phyloP scores from a whole-genome alignment of 2,797 vertebrate genomes.

The Dendrocincla fuliginosa region DNA sequence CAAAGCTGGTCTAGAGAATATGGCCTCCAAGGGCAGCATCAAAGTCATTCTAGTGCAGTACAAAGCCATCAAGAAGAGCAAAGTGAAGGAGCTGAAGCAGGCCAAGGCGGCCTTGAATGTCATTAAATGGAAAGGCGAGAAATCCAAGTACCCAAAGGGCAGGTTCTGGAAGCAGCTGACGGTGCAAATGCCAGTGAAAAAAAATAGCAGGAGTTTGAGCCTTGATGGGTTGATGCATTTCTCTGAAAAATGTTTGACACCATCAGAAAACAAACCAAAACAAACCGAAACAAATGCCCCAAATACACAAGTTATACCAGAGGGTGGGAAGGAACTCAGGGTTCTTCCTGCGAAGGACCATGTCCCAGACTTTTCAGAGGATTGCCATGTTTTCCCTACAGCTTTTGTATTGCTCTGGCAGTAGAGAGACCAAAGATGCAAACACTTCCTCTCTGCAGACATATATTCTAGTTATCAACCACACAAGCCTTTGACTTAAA shows the following conservation, averaged over 20 bases:
- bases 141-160: constrained; percentile 85
- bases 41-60: constrained; percentile 93
- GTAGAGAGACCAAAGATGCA: background rate
- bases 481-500: background rate
- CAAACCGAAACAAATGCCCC: background rate
- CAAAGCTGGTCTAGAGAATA: constrained; percentile 90
- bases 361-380: background rate
- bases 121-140: constrained; percentile 92
- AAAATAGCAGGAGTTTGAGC: constrained; percentile 38
- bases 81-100: constrained; percentile 88
- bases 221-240: constrained; percentile 36
- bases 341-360: background rate
- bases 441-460: background rate
- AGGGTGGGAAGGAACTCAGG: background rate
- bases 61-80: constrained; percentile 82
- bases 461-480: background rate
- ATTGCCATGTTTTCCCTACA: background rate
- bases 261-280: background rate
- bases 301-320: background rate
- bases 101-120: constrained; percentile 85
- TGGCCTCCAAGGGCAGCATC: constrained; percentile 89
- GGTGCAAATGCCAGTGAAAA: constrained; percentile 88
- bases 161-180: constrained; percentile 93
- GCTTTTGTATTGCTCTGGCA: background rate
- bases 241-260: constrained; percentile 56